Base-by-base conservation (phyloP, 2,113 vertebrate species). In the Pimephales promelas region DNA sequence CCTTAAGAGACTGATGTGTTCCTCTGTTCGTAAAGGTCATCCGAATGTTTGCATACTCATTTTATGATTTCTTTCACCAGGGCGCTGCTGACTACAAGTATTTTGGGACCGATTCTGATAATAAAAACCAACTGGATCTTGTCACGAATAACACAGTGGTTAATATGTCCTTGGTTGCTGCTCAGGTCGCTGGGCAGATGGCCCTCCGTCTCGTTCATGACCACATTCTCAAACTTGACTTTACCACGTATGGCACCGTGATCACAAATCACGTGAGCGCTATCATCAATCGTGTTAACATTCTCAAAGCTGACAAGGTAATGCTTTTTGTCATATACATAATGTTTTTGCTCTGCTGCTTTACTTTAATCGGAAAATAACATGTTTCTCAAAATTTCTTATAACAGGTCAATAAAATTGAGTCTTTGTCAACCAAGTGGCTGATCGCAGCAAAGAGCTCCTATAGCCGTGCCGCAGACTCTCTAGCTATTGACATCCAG, bases 121-220 rank as follows among this genome's bases (percentile, higher is more conserved):
- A 56, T 77, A 16, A 85, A 62, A 81, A 91, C 0, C 81, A 81
- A 0, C 88, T 98, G 57, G 10, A 74, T 0, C 5, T 0, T n/a
- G 0, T 56, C 31, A 93, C 92, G 1, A 10, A 0, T 45, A 28
- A 81, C 0, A 28, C 13, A 2, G 86, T 95, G 18, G n/a, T 86
- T 0, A 3, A n/a, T 0, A 45, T 93, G 28, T 82, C 89, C 0
- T 86, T 10, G 0, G 3, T 82, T n/a, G 96, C 94, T 4, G 94
- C 95, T 0, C 94, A 95, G 91, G 87, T 98, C 2, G 95, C 97
- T 4, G 97, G 95, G 4, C 95, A 93, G 28, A 90, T 99, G 88
- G 92, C 95, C 1, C 90, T 98, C 7, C 93, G 94, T 10, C 89
- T 99, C 36, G 95, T 94, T 31, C 94, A 97, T 6, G 92, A 96